These are phyloP conservation scores for Tiliacea aurago DNA, from an alignment of 2,888 invertebrate genomes.

Conservation along the genomic window DNA sequence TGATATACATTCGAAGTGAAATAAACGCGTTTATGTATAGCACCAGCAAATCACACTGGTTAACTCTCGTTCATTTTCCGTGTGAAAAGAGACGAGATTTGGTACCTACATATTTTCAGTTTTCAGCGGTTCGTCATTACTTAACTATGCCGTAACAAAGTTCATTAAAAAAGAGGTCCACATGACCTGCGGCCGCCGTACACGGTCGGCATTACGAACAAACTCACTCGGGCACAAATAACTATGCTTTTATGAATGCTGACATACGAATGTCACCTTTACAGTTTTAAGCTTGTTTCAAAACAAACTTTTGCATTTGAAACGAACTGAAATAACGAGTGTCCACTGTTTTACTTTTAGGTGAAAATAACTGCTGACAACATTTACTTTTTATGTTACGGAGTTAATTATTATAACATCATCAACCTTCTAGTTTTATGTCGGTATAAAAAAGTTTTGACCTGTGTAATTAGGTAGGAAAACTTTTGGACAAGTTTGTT, in stretches of 20 bases:
- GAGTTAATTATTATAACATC: constrained; percentile 23
- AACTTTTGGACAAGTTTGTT: background rate
- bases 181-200: background rate
- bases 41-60: too few relatives aligned
- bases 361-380: constrained; percentile 4
- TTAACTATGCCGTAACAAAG: background rate
- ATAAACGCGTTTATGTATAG: too few relatives aligned
- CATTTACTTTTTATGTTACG: constrained; percentile 22
- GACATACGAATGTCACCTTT: constrained; percentile 42
- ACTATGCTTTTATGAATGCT: constrained; percentile 45
- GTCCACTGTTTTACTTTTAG: constrained; percentile 14
- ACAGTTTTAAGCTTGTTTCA: constrained; percentile 36
- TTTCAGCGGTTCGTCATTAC: too few relatives aligned
- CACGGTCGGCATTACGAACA: background rate
- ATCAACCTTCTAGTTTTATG: constrained; percentile 36
- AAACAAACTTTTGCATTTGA: constrained; percentile 54
- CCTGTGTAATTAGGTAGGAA: background rate
- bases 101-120: too few relatives aligned
- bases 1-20: background rate
- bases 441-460: constrained; percentile 27
- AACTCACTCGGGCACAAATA: constrained; percentile 28
- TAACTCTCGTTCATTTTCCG: background rate
- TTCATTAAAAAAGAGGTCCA: constrained; percentile 12
- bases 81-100: background rate
- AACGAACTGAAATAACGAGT: constrained; percentile 37